Percentiles rank a stretch among this genome's conserved stretches.
Evolutionary conservation across 2,888 invertebrate species (phyloP).

Genomic region (Aporophyla lueneburgensis): DNA sequence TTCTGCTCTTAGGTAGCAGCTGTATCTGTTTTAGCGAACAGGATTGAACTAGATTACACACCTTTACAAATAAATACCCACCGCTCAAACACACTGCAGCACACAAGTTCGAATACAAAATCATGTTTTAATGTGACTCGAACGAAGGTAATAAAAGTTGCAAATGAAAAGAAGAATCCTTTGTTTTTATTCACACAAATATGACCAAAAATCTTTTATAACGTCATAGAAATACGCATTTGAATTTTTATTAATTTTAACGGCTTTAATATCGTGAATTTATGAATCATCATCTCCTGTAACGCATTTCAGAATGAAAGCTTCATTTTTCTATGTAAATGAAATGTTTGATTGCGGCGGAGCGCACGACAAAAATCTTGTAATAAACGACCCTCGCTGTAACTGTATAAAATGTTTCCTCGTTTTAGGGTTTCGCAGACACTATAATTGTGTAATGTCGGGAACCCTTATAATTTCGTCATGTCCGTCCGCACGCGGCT

Average conservation of each 20-base stretch:
- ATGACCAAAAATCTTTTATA: conserved; percentile 48
- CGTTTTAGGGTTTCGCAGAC: conserved; percentile 55
- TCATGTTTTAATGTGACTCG: conserved; percentile 4
- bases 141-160: conserved; percentile 24
- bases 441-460: conserved; percentile 62
- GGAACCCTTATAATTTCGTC: conserved; percentile 58
- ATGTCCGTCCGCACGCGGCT: conserved; percentile 38
- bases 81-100: conserved; percentile 15
- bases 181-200: conserved; percentile 39
- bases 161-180: conserved; percentile 34
- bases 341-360: conserved; percentile 67
- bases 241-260: conserved; percentile 59
- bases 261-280: conserved; percentile 60
- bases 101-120: conserved; percentile 12
- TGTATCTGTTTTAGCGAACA: conserved; percentile 66
- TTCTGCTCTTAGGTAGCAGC: conserved; percentile 68
- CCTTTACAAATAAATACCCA: conserved; percentile 44
- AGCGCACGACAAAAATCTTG: conserved; percentile 63
- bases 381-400: conserved; percentile 66
- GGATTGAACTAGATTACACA: conserved; percentile 64
- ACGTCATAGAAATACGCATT: conserved; percentile 46
- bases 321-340: conserved; percentile 65
- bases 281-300: conserved; percentile 59
- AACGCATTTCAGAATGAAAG: conserved; percentile 55
- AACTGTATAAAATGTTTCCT: conserved; percentile 58